A percentile compares a stretch with the other conserved stretches of the same genome.
Conservation (phyloP, 30 jellyfish, hydroid and myxozoan species). For the Hydractinia symbiolongicarpus region DNA sequence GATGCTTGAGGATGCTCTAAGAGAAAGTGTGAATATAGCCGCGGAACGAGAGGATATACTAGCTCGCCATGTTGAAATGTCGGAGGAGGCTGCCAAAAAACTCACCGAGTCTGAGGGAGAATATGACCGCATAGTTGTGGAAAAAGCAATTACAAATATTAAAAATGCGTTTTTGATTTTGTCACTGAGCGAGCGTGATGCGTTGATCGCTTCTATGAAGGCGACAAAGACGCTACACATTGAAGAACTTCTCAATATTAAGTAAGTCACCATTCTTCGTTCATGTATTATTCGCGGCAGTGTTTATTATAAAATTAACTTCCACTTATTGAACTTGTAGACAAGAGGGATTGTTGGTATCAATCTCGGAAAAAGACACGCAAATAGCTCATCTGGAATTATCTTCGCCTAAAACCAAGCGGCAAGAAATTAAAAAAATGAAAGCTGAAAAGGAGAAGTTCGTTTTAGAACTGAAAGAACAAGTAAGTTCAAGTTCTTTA, state of each 20-base stretch:
- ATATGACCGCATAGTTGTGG: conserved; percentile 65
- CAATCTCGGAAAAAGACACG: conserved; percentile 88
- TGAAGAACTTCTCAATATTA: conserved; percentile 65
- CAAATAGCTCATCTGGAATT: conserved; percentile 78
- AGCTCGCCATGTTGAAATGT: conserved; percentile 71
- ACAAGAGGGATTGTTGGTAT: conserved; percentile 62
- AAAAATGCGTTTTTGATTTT: conserved; percentile 80
- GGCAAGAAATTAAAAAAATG: conserved; percentile 69
- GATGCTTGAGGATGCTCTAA: conserved; percentile 87
- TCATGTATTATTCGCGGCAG: not conserved
- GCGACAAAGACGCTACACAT: conserved; percentile 49
- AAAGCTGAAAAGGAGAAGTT: conserved; percentile 66
- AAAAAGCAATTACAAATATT: conserved; percentile 81
- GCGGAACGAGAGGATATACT: conserved; percentile 83
- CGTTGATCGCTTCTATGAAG: conserved; percentile 56
- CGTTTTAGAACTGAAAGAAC: conserved; percentile 65
- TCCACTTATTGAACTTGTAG: conserved; percentile 9
- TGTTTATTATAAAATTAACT: not conserved
- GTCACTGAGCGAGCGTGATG: conserved; percentile 79
- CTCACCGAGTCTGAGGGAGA: conserved; percentile 49
- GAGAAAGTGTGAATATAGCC: conserved; percentile 90
- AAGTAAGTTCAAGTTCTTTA: conserved; percentile 25
- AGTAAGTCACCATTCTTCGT: conserved; percentile 30
- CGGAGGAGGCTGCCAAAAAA: conserved; percentile 67
- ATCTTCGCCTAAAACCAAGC: conserved; percentile 60